Conservation (phyloP, 2,888 invertebrate species). For the Halictus ligatus region DNA sequence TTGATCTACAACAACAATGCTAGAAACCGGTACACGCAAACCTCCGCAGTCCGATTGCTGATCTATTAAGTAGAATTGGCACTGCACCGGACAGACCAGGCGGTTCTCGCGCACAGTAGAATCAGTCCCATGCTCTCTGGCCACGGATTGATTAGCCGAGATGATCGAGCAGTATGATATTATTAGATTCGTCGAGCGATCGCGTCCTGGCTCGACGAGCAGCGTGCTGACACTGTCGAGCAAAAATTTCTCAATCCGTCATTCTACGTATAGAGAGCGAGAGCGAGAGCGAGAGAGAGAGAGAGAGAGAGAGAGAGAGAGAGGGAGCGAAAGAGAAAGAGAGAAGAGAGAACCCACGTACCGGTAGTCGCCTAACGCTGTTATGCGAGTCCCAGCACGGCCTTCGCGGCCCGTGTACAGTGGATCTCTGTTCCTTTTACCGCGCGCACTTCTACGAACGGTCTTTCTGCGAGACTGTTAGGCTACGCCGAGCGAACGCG, state of each 20-base stretch:
- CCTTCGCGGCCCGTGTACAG: conserved; percentile 10
- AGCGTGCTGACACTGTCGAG: conserved; percentile 34
- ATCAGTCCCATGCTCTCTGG: not conserved
- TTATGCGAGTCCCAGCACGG: conserved; percentile 3
- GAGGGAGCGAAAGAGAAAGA: conserved; percentile 17
- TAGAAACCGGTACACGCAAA: not conserved
- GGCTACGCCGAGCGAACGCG: not conserved
- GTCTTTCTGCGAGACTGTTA: not conserved
- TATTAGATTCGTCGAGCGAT: not conserved
- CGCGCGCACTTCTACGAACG: not conserved
- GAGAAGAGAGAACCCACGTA: conserved; percentile 29
- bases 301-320: not conserved
- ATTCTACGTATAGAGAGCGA: not conserved
- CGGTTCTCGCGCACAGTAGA: not conserved
- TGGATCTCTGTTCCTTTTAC: not conserved
- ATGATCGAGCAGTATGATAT: not conserved
- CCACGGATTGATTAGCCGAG: not conserved
- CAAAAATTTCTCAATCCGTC: conserved; percentile 8
- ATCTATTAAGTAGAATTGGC: not conserved
- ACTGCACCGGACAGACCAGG: not conserved
- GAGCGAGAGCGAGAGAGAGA: conserved; percentile 14
- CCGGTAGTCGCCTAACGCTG: not conserved
- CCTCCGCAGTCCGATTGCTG: not conserved
- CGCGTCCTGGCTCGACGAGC: not conserved
- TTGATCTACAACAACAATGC: not conserved